Percentiles rank a stretch among this genome's conserved stretches.
phyloP scores from a whole-genome alignment of 2,797 vertebrate species.

The Apogon talboti region DNA sequence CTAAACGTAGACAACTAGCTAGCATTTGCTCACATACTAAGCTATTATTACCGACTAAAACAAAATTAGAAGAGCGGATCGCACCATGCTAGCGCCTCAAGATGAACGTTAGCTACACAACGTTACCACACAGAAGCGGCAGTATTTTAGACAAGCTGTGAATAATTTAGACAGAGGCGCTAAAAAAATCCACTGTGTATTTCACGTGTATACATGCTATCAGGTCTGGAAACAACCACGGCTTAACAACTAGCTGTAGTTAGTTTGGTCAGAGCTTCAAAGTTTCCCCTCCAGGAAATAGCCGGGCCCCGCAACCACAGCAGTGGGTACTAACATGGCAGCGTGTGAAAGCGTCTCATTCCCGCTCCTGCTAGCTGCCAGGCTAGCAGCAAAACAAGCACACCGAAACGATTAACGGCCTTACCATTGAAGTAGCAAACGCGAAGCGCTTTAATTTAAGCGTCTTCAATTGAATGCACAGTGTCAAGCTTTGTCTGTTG shows the following conservation, averaged over 20 bases:
- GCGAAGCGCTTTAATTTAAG: slow-evolving; percentile 52
- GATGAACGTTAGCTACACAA: slow-evolving; percentile 4
- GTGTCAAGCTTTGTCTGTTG: slow-evolving; percentile 82
- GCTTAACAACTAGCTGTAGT: neutral
- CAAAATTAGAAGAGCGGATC: neutral
- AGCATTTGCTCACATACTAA: fast-evolving
- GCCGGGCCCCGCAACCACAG: slow-evolving; percentile 55
- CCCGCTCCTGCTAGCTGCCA: neutral
- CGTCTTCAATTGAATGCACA: slow-evolving; percentile 58
- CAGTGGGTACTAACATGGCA: slow-evolving; percentile 61
- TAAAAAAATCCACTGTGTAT: fast-evolving
- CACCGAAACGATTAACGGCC: slow-evolving; percentile 10
- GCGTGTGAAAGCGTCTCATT: slow-evolving; percentile 58
- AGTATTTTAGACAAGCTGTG: fast-evolving
- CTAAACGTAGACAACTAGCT: fast-evolving
- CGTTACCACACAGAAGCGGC: neutral
- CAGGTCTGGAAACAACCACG: fast-evolving
- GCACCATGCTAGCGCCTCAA: neutral
- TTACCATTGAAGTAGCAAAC: slow-evolving; percentile 79
- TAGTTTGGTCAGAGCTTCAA: slow-evolving; percentile 37
- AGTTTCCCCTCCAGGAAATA: slow-evolving; percentile 68
- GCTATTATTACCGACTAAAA: neutral
- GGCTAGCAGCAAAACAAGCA: neutral
- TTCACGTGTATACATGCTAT: fast-evolving
- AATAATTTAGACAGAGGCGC: fast-evolving